A percentile compares a stretch with the other conserved stretches of the same genome.
Evolutionary conservation across 1,140 invertebrate genomes (phyloP).

Genomic region (Sogatella furcifera): DNA sequence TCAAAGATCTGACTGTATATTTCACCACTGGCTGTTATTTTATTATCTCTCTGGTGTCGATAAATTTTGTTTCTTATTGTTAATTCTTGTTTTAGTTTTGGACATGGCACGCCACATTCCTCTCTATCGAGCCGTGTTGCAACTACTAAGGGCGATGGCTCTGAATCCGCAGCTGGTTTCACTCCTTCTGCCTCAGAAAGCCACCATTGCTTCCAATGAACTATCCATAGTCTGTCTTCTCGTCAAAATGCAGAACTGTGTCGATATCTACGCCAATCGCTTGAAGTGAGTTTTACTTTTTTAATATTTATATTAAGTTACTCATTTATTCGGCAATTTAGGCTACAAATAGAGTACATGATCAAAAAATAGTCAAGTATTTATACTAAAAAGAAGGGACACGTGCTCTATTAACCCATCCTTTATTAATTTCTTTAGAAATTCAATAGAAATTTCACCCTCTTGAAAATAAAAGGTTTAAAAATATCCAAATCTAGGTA

Average conservation of each 20-base stretch:
- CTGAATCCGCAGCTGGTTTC: slow-evolving; percentile 52
- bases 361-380: too few relatives aligned
- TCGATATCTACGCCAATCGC: slow-evolving; percentile 79
- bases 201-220: slow-evolving; percentile 6
- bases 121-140: slow-evolving; percentile 73
- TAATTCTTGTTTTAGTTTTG: slow-evolving; percentile 45
- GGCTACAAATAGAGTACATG: too few relatives aligned
- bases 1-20: too few relatives aligned
- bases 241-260: slow-evolving; percentile 77
- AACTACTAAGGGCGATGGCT: slow-evolving; percentile 68
- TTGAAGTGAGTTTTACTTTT: slow-evolving; percentile 62
- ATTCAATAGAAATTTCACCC: too few relatives aligned
- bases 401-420: too few relatives aligned
- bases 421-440: too few relatives aligned
- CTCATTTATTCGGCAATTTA: neutral
- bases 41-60: too few relatives aligned
- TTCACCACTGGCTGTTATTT: too few relatives aligned
- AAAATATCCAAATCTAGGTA: too few relatives aligned
- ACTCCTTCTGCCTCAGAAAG: slow-evolving; percentile 47
- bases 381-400: too few relatives aligned
- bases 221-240: slow-evolving; percentile 55
- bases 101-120: slow-evolving; percentile 93
- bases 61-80: neutral
- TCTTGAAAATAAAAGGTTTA: too few relatives aligned
- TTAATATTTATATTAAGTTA: too few relatives aligned